Base-by-base conservation (phyloP, 2,888 invertebrate species). In the Cotesia congregata region DNA sequence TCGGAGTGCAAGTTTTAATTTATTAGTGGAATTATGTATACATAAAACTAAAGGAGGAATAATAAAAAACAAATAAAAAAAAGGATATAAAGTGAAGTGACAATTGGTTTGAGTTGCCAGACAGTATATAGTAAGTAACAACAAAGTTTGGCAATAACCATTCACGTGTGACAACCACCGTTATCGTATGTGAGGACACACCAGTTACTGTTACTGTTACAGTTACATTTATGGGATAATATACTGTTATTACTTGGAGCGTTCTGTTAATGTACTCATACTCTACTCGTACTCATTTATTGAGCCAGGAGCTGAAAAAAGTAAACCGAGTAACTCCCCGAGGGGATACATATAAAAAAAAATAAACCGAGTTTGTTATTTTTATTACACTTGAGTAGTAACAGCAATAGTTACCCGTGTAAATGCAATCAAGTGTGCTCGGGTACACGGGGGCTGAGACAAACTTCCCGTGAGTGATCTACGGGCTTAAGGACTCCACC, bases 141-240 rank as follows among this genome's bases (percentile, higher is more conserved):
- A 40, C 17, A 77, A 80, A 80, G 72, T 80, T 82, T 76, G 50
- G 65, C 74, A 77, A 77, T 75, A 72, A 80, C 67, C 78, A 73
- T 79, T 74, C 72, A 68, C 7, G 76, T 72, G 74, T 64, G 67
- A 67, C 50, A 30, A 30, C 30, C 30, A 30, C 30, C 30, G 69
- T 74, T 73, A 59, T 75, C 65, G 62, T 39, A 12, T 72, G 20
- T 41, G 17, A 40, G 40, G 41, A 72, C 70, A 70, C 70, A 70
- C 62, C 62, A 62, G 17, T 38, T 71, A n/a, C 20, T 59, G n/a
- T 59, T 20, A 17, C 17, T 60, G n/a, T 62, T 62, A 30, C 6
- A 30, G 30, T 30, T 5, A 60, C 38, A 60, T 71, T 62, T 61
- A 15, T 41, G 7, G 9, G 9, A 7, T 50, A 50, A 50, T 50